Evolutionary conservation across 2,113 vertebrate species (phyloP).

Genomic region (Lota lota): DNA sequence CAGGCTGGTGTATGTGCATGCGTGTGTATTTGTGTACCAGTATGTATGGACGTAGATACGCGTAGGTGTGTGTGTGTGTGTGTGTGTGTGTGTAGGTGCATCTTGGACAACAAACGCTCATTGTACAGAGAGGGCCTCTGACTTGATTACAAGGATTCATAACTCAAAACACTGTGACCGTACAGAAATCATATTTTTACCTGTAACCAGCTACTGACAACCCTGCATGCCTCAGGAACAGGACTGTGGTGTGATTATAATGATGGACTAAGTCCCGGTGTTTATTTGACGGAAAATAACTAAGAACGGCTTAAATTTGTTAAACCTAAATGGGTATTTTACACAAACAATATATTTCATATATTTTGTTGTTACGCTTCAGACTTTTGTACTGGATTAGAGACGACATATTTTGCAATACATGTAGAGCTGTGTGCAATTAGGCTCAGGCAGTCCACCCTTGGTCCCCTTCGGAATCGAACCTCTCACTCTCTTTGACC

Average conservation of each 20-base stretch:
- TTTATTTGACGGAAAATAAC: slow-evolving; percentile 14
- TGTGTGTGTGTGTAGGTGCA: slow-evolving; percentile 44
- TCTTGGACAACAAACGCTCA: slow-evolving; percentile 72
- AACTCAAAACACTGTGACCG: slow-evolving; percentile 62
- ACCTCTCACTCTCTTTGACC: slow-evolving; percentile 44
- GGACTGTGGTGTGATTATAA: slow-evolving; percentile 56
- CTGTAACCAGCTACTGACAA: slow-evolving; percentile 62
- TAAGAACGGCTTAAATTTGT: background rate
- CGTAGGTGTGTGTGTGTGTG: slow-evolving; percentile 40
- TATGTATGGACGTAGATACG: slow-evolving; percentile 14
- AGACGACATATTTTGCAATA: slow-evolving; percentile 50
- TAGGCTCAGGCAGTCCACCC: slow-evolving; percentile 59
- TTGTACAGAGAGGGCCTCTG: slow-evolving; percentile 70
- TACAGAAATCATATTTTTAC: slow-evolving; percentile 66
- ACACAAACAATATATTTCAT: background rate
- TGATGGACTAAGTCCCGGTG: slow-evolving; percentile 38
- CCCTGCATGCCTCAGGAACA: slow-evolving; percentile 54
- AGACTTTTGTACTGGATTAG: slow-evolving; percentile 25
- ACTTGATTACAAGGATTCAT: slow-evolving; percentile 73
- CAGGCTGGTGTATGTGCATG: slow-evolving; percentile 3
- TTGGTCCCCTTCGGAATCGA: slow-evolving; percentile 42
- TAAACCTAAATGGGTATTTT: slow-evolving; percentile 4
- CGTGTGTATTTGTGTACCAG: slow-evolving; percentile 29
- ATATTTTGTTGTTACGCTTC: background rate
- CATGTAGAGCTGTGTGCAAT: slow-evolving; percentile 60